Conservation (phyloP, 2,888 invertebrate genomes). For the Metallyticus violacea region DNA sequence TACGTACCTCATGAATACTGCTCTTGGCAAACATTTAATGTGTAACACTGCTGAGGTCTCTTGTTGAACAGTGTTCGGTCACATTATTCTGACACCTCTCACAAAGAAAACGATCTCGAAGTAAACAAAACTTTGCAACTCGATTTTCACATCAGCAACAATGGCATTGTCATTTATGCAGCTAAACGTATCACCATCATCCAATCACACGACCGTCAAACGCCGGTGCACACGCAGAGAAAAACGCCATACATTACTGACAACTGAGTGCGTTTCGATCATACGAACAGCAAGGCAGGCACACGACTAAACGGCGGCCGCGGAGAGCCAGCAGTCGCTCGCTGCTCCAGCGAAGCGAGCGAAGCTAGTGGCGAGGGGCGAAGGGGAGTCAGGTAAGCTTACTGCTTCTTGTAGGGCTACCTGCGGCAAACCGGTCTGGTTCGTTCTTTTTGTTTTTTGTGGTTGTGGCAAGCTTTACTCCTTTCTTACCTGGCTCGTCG, state of each 20-base stretch:
- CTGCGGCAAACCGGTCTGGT: neutral
- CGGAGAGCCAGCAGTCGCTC: neutral
- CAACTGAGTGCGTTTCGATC: neutral
- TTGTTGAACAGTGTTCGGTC: neutral
- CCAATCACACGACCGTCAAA: neutral
- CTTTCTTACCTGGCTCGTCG: neutral
- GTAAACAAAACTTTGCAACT: neutral
- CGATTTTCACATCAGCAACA: neutral
- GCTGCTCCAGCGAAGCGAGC: neutral
- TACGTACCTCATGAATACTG: neutral
- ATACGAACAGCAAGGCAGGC: neutral
- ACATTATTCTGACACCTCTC: neutral
- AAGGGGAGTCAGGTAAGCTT: neutral
- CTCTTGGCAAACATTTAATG: neutral
- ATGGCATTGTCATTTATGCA: neutral
- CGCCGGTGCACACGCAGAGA: neutral
- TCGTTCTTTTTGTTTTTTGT: neutral
- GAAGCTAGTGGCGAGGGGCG: neutral
- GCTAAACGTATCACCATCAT: neutral
- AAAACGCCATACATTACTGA: too few species aligned
- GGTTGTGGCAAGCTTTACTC: neutral
- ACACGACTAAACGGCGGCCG: neutral
- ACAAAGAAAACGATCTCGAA: neutral
- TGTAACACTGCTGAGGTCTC: neutral
- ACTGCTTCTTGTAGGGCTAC: neutral